Percentiles rank a stretch among this genome's conserved stretches.
phyloP scores from a whole-genome alignment of 2,113 vertebrate species.

The Pedionomus torquatus region DNA sequence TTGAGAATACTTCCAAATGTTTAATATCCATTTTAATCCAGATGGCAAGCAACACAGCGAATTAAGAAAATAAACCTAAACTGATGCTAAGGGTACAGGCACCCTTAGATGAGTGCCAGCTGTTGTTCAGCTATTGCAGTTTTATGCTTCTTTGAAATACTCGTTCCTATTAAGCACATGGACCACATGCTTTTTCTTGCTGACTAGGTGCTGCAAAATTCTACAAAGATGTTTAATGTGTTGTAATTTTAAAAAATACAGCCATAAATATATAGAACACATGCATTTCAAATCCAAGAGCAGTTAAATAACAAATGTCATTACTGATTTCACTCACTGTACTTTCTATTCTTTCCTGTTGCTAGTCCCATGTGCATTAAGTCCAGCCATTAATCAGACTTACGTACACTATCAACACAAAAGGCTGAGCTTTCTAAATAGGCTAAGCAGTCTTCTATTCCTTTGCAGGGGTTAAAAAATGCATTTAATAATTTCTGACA shows the following conservation, averaged over 20 bases:
- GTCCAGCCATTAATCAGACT: background rate
- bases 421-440: background rate
- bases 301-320: background rate
- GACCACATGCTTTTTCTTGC: background rate
- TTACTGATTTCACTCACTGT: background rate
- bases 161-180: fast-evolving
- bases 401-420: background rate
- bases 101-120: conserved; percentile 16
- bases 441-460: background rate
- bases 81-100: background rate
- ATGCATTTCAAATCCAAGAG: background rate
- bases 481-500: background rate
- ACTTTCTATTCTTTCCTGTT: background rate
- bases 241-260: background rate
- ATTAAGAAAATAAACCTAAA: background rate
- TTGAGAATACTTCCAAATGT: conserved; percentile 9
- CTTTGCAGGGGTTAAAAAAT: background rate
- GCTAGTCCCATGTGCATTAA: background rate
- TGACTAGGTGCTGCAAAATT: background rate
- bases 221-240: background rate
- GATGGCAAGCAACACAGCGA: conserved; percentile 13
- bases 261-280: background rate
- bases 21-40: conserved; percentile 20
- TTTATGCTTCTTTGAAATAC: background rate
- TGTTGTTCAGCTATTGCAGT: conserved; percentile 32